Percentiles rank a stretch among this genome's conserved stretches.
Conservation (phyloP, 2,113 vertebrate species). For the Chionis minor region DNA sequence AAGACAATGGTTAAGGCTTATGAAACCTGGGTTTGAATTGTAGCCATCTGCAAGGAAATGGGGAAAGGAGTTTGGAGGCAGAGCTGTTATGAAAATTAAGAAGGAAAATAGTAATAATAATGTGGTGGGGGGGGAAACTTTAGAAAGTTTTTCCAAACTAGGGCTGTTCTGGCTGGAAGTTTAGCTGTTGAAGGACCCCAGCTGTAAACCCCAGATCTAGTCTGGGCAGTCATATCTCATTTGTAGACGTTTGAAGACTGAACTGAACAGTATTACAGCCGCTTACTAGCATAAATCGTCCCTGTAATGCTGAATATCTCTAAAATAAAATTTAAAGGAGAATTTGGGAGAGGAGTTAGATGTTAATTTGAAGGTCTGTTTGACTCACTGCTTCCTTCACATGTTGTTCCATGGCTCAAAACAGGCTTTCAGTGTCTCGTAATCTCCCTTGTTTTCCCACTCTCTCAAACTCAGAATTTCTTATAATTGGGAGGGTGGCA, state of each 20-base stretch:
- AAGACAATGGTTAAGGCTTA: not conserved
- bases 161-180: not conserved
- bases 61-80: not conserved
- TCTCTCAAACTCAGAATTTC: not conserved
- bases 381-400: slow-evolving; percentile 1
- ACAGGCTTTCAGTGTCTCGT: not conserved
- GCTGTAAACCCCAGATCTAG: not conserved
- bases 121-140: not conserved
- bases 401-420: not conserved
- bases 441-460: not conserved
- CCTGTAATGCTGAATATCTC: not conserved
- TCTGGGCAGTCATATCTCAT: not conserved
- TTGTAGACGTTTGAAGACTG: not conserved
- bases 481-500: not conserved
- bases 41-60: not conserved
- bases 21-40: not conserved
- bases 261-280: not conserved
- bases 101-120: not conserved
- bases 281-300: not conserved
- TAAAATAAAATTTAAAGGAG: not conserved
- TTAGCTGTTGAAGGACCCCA: not conserved
- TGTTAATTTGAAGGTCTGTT: not conserved
- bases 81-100: not conserved
- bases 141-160: not conserved
- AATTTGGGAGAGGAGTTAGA: not conserved